Conservation (phyloP, 2,888 invertebrate species). For the Stenolophus ochropezus region DNA sequence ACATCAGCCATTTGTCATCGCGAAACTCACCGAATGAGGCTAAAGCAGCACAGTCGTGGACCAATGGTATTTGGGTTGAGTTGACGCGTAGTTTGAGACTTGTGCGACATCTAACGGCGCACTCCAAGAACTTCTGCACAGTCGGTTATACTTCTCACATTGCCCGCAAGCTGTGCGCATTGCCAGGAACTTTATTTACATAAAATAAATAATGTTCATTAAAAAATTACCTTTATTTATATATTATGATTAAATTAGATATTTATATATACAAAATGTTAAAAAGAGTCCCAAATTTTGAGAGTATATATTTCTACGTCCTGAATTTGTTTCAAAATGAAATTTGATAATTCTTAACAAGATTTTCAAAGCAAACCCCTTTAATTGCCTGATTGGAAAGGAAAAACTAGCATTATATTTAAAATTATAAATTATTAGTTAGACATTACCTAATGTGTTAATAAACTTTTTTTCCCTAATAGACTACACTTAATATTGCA, state of each 20-base stretch:
- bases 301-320: too few relatives aligned
- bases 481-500: too few relatives aligned
- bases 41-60: conserved; percentile 55
- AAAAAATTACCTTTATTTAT: neutral
- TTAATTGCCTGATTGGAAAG: too few relatives aligned
- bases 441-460: too few relatives aligned
- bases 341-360: too few relatives aligned
- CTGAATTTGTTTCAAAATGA: too few relatives aligned
- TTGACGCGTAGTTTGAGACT: conserved; percentile 14
- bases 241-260: neutral
- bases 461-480: too few relatives aligned
- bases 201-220: neutral
- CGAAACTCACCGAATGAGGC: conserved; percentile 58
- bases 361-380: too few relatives aligned
- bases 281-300: too few relatives aligned
- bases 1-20: conserved; percentile 60
- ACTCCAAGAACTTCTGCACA: neutral
- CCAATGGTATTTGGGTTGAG: conserved; percentile 53
- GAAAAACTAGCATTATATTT: too few relatives aligned
- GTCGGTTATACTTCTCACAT: conserved; percentile 12
- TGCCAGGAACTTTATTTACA: conserved; percentile 5
- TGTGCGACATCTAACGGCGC: conserved; percentile 35
- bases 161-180: conserved; percentile 7
- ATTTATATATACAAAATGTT: too few relatives aligned
- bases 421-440: too few relatives aligned